These are phyloP conservation scores for Charina bottae DNA, from an alignment of 2,113 vertebrate species.

Conservation along the genomic window DNA sequence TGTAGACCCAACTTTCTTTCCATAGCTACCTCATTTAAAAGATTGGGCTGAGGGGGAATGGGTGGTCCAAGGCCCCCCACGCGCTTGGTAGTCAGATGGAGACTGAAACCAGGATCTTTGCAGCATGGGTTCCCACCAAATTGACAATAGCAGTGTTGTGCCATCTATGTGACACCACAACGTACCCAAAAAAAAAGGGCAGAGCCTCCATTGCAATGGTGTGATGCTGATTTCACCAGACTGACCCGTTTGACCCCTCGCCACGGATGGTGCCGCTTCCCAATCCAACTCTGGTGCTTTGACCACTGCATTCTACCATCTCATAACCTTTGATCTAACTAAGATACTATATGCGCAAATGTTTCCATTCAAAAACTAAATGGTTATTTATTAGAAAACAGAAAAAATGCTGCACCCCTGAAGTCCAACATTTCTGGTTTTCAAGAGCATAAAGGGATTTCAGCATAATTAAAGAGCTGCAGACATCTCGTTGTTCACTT, in stretches of 20 bases:
- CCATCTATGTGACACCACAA: no score
- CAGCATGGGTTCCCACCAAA: no score
- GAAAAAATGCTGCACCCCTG: neutral
- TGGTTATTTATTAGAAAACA: neutral
- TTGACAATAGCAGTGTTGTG: no score
- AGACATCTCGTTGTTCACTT: conserved; percentile 39
- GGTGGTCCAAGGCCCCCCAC: no score
- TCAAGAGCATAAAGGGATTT: neutral
- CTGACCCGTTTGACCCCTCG: neutral
- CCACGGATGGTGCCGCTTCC: neutral
- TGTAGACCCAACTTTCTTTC: no score
- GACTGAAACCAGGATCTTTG: no score
- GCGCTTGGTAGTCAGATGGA: no score
- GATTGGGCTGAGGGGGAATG: no score
- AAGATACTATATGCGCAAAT: neutral
- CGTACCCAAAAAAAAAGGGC: no score
- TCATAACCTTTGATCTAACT: neutral
- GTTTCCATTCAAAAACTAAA: neutral
- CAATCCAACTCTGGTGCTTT: neutral
- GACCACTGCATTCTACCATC: neutral
- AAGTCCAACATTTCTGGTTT: neutral
- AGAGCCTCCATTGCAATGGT: no score
- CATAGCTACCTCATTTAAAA: no score
- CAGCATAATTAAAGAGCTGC: conserved; percentile 41
- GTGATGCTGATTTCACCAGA: neutral